A percentile compares a stretch with the other conserved stretches of the same genome.
phyloP scores from a whole-genome alignment of 2,113 vertebrate species.

The Rhinoderma darwinii region DNA sequence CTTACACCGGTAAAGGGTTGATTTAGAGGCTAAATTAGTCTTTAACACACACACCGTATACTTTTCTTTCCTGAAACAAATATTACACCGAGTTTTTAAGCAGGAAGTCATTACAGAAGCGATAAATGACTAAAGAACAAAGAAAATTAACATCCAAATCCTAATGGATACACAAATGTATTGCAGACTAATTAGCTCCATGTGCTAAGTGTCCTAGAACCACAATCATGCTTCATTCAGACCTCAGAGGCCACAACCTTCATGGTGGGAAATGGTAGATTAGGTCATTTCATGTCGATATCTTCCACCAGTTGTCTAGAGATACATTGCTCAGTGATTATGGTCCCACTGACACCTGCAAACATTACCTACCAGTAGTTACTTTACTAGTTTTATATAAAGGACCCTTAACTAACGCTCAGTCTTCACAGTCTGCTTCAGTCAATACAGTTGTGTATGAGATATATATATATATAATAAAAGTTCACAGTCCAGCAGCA shows the following conservation, averaged over 20 bases:
- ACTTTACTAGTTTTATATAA: not conserved
- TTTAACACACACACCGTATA: not conserved
- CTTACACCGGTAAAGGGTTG: not conserved
- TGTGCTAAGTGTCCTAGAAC: not conserved
- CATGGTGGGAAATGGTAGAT: slow-evolving; percentile 7
- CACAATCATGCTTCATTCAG: not conserved
- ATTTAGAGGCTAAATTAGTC: not conserved
- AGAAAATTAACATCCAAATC: slow-evolving; percentile 5
- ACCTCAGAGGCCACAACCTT: not conserved
- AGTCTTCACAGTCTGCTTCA: not conserved
- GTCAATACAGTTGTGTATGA: too few species aligned
- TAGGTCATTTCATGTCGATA: slow-evolving; percentile 30
- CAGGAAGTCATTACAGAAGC: slow-evolving; percentile 10
- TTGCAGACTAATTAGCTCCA: slow-evolving; percentile 13
- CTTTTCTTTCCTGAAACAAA: not conserved
- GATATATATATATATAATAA: too few species aligned
- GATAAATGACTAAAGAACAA: slow-evolving; percentile 17
- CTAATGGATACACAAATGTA: not conserved
- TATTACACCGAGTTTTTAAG: not conserved
- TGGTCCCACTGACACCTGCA: not conserved
- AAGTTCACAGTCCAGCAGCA: too few species aligned
- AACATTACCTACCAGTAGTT: not conserved
- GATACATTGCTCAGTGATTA: slow-evolving; percentile 4
- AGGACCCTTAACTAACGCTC: not conserved
- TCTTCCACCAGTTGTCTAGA: not conserved